Evolutionary conservation across 2,888 invertebrate genomes (phyloP), one percentile per base, ranked within the genome.

Genomic region (Aleiodes alternator): DNA sequence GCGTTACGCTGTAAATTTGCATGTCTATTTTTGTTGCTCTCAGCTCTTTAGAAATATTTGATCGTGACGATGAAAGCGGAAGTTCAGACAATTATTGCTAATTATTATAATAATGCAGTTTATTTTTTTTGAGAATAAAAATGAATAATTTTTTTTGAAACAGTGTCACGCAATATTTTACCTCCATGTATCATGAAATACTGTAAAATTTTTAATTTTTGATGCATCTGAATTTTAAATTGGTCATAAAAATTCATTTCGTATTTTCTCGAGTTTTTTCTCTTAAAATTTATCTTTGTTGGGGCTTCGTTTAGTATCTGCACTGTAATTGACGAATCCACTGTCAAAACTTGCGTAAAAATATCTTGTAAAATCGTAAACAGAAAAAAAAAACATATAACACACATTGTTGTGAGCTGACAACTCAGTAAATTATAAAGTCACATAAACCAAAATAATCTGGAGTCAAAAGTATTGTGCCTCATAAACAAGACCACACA

Each of bases 381-480:
- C 14, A 31, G 14, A 43, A 43, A 34, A 34, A 34, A 23, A 38
- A 43, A 61, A 12, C 8, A 43, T 38, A 61, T 38, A 38, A 31
- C 31, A 38, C 34, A 4, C 38, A 31, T 55, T 4, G 38, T 38
- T 14, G 38, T 61, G 14, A 14, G 38, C 43, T 43, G 43, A 43
- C 43, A 61, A 61, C 38, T 61, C 61, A 38, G 61, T 61, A 61
- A 61, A 61, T 61, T 61, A 61, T 14, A 59, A 61, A 61, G 61
- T 61, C 61, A 61, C 61, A 61, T 61, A 61, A 61, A 61, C 61
- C 12, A 29, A 14, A 61, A 61, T 34, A 61, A 14, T 61, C 34
- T 38, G n/a, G 34, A 34, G 8, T 34, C 61, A 34, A 31, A 61
- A 38, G 43, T 43, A 43, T 43, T 61, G 61, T 14, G 3, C 61